Conservation (phyloP, 2,888 invertebrate species). For the Pandemis corylana region DNA sequence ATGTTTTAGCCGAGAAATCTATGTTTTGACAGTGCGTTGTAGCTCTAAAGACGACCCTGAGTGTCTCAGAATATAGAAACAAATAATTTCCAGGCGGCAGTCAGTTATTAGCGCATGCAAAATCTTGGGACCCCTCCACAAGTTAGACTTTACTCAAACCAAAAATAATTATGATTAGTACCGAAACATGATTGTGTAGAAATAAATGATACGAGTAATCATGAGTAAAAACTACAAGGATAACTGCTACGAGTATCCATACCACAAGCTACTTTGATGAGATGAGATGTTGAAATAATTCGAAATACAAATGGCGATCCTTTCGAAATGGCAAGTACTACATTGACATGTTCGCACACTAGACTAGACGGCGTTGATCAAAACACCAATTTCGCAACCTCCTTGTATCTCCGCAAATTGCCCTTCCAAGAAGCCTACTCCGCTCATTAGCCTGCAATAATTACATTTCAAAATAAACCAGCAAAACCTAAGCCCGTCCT, state of each 20-base stretch:
- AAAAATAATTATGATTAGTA: not conserved
- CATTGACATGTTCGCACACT: constrained; percentile 41
- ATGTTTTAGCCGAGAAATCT: no score
- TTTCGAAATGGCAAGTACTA: constrained; percentile 1
- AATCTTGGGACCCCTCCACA: not conserved
- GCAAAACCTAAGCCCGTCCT: constrained; percentile 60
- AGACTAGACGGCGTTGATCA: constrained; percentile 52
- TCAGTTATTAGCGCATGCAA: no score
- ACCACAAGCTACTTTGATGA: not conserved
- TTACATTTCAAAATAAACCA: constrained; percentile 66
- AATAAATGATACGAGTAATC: not conserved
- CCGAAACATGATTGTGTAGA: not conserved
- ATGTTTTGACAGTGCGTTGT: no score
- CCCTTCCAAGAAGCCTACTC: constrained; percentile 60
- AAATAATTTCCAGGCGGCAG: no score
- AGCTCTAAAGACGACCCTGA: no score
- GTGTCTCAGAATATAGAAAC: no score
- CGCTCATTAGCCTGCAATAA: constrained; percentile 70
- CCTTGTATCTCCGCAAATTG: constrained; percentile 58
- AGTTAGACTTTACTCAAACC: not conserved
- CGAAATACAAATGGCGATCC: constrained; percentile 7
- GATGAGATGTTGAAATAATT: constrained; percentile 16
- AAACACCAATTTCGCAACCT: constrained; percentile 28
- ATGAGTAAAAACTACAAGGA: not conserved
- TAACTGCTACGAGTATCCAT: not conserved